Evolutionary conservation across 2,113 vertebrate genomes (phyloP), one percentile per base, ranked within the genome.

Genomic region (Ptychochromis oligacanthus): DNA sequence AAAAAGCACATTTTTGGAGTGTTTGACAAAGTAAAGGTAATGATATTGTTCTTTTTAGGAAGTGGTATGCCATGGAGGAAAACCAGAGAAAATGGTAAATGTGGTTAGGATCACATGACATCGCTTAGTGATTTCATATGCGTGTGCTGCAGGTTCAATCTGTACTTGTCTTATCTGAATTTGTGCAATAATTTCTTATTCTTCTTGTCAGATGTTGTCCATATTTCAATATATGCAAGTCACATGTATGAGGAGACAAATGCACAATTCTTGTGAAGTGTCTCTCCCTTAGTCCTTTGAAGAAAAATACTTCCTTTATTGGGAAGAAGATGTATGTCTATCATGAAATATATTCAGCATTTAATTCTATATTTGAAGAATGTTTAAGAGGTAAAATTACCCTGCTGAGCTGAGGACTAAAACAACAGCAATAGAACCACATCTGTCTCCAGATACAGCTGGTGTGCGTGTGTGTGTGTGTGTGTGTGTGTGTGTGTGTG

Each of bases 361-460:
- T 72, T 54, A 72, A 54, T 54, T 72, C 46, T 54, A 72, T 2
- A 34, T 54, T 72, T 26, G 46, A 54, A 46, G 75, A 77, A 60
- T 4, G 34, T 55, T 55, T 0, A 31, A 57, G 56, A 79, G 28
- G 17, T 84, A 80, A 83, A 89, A 88, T 79, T 79, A 86, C 57
- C 31, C 70, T 65, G 79, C 87, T 82, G 62, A 82, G 26, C 79
- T 0, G 2, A 76, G 34, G 22, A 24, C 74, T 78, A 28, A 82
- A 64, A 60, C 58, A 81, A 49, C 40, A 72, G 55, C 75, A 46
- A 9, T 9, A 4, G 26, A 87, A 52, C 77, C 90, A 84, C 89
- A 82, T 88, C 24, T 83, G 81, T 26, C 77, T 15, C 72, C 28
- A 26, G 24, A 79, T 89, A 24, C 75, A 85, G 40, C 49, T 26